Evolutionary conservation across 2,113 vertebrate genomes (phyloP).

Genomic region (Carassius carassius): DNA sequence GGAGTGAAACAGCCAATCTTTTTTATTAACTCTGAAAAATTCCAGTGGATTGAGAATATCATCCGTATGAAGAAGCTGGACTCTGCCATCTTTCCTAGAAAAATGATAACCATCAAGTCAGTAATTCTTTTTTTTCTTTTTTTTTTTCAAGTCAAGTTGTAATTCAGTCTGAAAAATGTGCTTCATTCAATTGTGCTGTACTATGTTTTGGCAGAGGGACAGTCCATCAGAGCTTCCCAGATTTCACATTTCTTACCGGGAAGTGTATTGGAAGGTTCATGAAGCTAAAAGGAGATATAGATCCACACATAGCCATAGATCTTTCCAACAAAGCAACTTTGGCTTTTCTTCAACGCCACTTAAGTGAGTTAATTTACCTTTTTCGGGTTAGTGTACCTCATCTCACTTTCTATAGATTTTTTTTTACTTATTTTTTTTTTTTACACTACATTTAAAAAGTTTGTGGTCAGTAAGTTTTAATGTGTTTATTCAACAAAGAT

Average conservation of each 20-base stretch:
- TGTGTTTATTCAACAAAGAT: too few relatives aligned
- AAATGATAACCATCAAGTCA: slow-evolving; percentile 96
- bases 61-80: slow-evolving; percentile 81
- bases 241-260: slow-evolving; percentile 89
- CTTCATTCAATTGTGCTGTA: neutral
- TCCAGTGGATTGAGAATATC: slow-evolving; percentile 87
- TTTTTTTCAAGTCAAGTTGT: neutral
- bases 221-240: slow-evolving; percentile 94
- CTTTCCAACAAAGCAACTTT: slow-evolving; percentile 88
- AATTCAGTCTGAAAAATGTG: neutral
- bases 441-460: too few relatives aligned
- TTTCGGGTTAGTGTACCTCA: neutral
- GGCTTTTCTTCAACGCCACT: slow-evolving; percentile 93
- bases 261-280: slow-evolving; percentile 82
- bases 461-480: too few relatives aligned
- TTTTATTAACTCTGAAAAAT: slow-evolving; percentile 93
- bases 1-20: slow-evolving; percentile 86
- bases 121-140: neutral
- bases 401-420: too few relatives aligned
- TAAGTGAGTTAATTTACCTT: slow-evolving; percentile 77
- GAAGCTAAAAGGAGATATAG: slow-evolving; percentile 86
- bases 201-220: slow-evolving; percentile 77
- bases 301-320: slow-evolving; percentile 85
- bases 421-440: too few relatives aligned
- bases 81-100: slow-evolving; percentile 77